These are phyloP conservation scores for Callosobruchus maculatus DNA, from an alignment of 2,888 invertebrate genomes.

Conservation along the genomic window DNA sequence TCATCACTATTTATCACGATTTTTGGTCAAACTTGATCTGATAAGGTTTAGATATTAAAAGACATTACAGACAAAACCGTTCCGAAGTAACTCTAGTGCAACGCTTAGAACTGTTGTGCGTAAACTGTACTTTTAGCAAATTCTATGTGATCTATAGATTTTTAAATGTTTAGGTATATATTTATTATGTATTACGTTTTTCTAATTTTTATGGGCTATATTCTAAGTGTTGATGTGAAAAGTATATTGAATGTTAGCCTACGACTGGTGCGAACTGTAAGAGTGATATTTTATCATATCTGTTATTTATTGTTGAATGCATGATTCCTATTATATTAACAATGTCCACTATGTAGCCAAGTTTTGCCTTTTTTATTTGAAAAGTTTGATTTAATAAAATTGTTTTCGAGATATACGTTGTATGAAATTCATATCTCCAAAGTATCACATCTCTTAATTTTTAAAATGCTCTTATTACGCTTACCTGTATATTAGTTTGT, in stretches of 20 bases:
- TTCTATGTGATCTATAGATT: not conserved
- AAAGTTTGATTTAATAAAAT: not conserved
- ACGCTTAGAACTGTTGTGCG: not conserved
- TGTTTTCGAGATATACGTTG: not conserved
- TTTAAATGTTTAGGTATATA: not conserved
- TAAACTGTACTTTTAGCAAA: not conserved
- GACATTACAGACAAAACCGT: not conserved
- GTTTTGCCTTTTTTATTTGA: not conserved
- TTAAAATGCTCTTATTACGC: no score
- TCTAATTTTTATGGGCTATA: not conserved
- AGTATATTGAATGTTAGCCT: not conserved
- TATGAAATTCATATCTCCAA: not conserved
- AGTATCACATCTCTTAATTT: no score
- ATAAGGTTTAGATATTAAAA: not conserved
- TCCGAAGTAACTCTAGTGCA: not conserved
- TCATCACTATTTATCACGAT: no score
- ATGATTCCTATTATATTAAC: not conserved
- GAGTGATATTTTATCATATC: not conserved
- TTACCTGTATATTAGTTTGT: no score
- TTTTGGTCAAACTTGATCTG: not conserved
- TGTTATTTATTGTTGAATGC: not conserved
- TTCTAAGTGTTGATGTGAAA: not conserved
- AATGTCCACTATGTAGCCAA: not conserved
- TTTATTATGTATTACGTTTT: not conserved
- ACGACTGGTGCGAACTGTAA: not conserved